These are phyloP conservation scores for Barbus barbus DNA, from an alignment of 2,113 vertebrate species.

Conservation along the genomic window DNA sequence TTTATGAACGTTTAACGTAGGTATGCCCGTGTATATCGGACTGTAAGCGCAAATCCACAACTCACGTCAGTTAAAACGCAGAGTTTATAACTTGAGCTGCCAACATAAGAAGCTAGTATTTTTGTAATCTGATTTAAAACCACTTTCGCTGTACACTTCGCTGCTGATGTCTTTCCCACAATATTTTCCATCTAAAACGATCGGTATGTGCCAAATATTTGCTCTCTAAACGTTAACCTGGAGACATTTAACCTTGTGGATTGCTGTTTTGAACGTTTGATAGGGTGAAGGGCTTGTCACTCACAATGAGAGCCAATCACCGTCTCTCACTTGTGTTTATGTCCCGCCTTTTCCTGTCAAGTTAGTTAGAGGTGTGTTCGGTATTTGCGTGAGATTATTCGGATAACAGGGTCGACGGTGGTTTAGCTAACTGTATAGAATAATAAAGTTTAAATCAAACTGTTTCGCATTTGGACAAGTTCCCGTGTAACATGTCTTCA, in stretches of 20 bases:
- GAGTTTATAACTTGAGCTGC: neutral
- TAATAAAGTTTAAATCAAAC: neutral
- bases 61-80: neutral
- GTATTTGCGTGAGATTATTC: conserved; percentile 33
- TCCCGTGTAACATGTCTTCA: neutral
- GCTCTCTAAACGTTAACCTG: neutral
- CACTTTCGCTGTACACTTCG: neutral
- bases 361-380: conserved; percentile 14
- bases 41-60: neutral
- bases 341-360: conserved; percentile 42
- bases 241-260: conserved; percentile 13
- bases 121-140: neutral
- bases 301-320: neutral
- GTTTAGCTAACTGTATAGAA: neutral
- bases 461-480: neutral
- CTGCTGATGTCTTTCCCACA: neutral
- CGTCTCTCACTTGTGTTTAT: neutral
- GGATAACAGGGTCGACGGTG: neutral
- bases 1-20: neutral
- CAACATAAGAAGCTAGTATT: neutral
- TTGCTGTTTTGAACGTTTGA: neutral
- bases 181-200: neutral
- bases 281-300: neutral
- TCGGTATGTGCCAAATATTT: neutral
- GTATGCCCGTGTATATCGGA: neutral